Evolutionary conservation across 2,888 invertebrate genomes (phyloP).

Genomic region (Tribolium freemani): DNA sequence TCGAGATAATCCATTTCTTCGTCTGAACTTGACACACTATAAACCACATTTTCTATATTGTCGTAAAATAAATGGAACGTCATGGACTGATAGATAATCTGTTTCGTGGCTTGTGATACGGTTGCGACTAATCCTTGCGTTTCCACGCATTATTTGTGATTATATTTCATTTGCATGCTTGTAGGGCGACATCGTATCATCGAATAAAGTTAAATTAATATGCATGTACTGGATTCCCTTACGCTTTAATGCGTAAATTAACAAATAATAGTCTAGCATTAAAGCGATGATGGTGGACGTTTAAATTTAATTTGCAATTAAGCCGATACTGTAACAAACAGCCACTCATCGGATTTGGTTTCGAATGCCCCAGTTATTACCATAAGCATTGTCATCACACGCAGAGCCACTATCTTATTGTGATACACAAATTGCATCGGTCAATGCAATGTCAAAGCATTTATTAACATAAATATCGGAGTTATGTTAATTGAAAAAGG

Average conservation of each 20-base stretch:
- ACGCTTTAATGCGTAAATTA: conserved; percentile 51
- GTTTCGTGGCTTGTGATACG: background rate
- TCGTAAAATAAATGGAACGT: conserved; percentile 1
- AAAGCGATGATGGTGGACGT: conserved; percentile 30
- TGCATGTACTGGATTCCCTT: conserved; percentile 46
- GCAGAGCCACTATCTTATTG: background rate
- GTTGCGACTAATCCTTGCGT: background rate
- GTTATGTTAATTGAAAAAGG: too few species aligned
- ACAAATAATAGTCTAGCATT: conserved; percentile 43
- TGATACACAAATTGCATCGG: too few species aligned
- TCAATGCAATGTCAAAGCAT: background rate
- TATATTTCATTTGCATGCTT: conserved; percentile 35
- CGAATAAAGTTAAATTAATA: conserved; percentile 47
- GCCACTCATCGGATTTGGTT: background rate
- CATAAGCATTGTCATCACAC: background rate
- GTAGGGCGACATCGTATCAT: conserved; percentile 10
- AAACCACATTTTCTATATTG: conserved; percentile 1
- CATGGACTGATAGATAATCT: background rate
- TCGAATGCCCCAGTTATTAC: background rate
- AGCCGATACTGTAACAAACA: conserved; percentile 11
- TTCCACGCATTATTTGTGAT: conserved; percentile 7
- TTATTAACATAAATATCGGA: too few species aligned
- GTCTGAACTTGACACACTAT: background rate
- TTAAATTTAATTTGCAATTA: conserved; percentile 41
- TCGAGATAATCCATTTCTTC: conserved; percentile 6